Percentiles rank a stretch among this genome's conserved stretches.
These are phyloP conservation scores for Macrosiphum euphorbiae DNA, from an alignment of 2,888 invertebrate genomes.

Conservation along the genomic window DNA sequence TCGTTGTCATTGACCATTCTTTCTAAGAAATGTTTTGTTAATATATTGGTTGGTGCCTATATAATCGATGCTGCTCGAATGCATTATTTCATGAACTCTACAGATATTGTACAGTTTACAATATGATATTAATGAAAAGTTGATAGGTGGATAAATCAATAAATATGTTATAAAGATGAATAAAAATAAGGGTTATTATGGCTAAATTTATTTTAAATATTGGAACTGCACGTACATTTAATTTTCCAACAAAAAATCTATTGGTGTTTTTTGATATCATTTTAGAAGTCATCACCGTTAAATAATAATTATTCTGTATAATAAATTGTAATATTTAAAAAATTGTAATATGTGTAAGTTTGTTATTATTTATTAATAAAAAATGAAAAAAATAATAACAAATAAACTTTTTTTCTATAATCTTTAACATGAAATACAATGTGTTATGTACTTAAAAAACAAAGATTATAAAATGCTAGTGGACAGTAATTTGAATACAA, in stretches of 20 bases:
- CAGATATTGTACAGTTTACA: background rate
- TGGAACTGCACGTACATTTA: background rate
- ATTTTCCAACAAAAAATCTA: background rate
- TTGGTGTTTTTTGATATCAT: background rate
- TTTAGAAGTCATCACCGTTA: background rate
- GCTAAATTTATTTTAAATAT: background rate
- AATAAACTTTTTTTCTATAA: background rate
- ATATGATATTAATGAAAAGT: background rate
- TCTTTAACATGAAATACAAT: background rate
- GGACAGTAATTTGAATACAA: background rate
- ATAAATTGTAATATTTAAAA: no score
- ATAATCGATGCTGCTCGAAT: background rate
- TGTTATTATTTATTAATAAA: no score
- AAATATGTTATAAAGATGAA: background rate
- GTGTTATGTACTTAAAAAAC: background rate
- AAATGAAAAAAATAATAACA: background rate
- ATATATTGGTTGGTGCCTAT: background rate
- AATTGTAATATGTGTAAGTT: no score
- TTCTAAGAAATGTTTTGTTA: background rate
- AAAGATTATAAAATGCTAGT: background rate
- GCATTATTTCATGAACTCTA: background rate
- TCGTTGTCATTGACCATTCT: background rate
- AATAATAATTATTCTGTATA: background rate
- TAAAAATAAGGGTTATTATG: background rate
- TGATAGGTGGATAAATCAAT: background rate